phyloP scores from a whole-genome alignment of 2,797 vertebrate species.

The Peromyscus aztecus region DNA sequence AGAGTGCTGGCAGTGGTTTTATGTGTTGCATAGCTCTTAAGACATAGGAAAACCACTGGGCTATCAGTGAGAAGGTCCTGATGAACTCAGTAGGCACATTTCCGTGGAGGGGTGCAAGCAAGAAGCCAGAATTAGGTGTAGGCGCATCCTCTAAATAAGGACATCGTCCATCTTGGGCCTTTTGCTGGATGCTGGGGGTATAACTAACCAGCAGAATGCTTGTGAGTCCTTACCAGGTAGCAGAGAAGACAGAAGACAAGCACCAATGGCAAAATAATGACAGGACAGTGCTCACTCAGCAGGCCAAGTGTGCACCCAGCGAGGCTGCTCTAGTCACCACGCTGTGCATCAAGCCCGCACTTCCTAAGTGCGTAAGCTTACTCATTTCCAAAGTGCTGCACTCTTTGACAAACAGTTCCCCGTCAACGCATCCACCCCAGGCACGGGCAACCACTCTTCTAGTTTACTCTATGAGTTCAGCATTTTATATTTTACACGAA shows the following conservation, averaged over 20 bases:
- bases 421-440: rapidly evolving
- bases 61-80: not conserved
- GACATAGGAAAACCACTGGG: not conserved
- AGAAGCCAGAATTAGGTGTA: not conserved
- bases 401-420: not conserved
- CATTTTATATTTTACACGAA: not conserved
- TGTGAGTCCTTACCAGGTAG: not conserved
- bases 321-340: not conserved
- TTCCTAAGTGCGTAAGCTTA: not conserved
- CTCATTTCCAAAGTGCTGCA: not conserved
- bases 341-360: not conserved
- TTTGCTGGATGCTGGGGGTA: not conserved
- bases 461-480: not conserved
- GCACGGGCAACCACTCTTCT: not conserved
- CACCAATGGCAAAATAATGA: not conserved
- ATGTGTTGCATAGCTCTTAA: not conserved
- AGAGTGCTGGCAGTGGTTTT: not conserved
- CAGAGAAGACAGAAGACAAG: not conserved
- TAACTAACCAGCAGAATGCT: not conserved
- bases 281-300: not conserved
- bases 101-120: not conserved
- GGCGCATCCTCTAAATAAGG: not conserved
- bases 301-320: not conserved
- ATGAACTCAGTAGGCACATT: not conserved
- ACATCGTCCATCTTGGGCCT: not conserved